Percentiles rank a stretch among this genome's conserved stretches.
phyloP scores from a whole-genome alignment of 2,797 vertebrate species.

The Acanthornis magna region DNA sequence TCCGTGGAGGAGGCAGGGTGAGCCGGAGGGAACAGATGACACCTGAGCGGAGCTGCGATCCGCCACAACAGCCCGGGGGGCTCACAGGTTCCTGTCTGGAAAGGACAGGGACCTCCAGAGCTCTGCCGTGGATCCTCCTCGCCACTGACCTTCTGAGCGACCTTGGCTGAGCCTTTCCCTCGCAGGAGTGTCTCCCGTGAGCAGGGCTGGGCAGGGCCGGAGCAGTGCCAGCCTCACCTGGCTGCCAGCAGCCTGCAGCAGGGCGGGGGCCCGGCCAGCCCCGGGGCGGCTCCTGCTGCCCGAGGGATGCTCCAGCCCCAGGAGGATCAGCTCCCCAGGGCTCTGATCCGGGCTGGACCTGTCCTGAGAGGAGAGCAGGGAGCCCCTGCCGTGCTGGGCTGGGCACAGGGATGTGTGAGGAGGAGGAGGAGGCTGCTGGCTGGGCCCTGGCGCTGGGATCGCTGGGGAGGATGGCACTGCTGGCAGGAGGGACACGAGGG shows the following conservation, averaged over 20 bases:
- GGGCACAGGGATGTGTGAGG: accelerated
- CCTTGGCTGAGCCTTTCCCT: conserved; percentile 8
- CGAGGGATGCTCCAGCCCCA: background rate
- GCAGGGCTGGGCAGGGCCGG: background rate
- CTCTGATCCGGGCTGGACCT: background rate
- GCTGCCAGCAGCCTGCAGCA: background rate
- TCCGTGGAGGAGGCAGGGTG: conserved; percentile 10
- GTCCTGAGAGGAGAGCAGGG: accelerated
- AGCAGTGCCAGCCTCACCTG: background rate
- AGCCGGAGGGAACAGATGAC: background rate
- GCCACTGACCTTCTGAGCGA: conserved; percentile 25
- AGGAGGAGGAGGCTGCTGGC: background rate
- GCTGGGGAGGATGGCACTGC: background rate
- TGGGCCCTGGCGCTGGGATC: background rate
- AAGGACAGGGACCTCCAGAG: background rate
- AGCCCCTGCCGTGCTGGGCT: background rate
- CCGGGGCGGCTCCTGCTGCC: accelerated
- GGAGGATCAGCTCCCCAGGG: background rate
- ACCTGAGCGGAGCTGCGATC: background rate
- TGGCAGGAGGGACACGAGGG: background rate
- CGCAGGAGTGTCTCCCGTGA: background rate
- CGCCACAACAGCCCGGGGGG: accelerated
- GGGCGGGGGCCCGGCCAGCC: background rate
- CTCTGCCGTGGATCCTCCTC: background rate
- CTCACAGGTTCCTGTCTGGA: background rate